Evolutionary conservation across 2,113 vertebrate genomes (phyloP).

Genomic region (Oenanthe oenanthe): DNA sequence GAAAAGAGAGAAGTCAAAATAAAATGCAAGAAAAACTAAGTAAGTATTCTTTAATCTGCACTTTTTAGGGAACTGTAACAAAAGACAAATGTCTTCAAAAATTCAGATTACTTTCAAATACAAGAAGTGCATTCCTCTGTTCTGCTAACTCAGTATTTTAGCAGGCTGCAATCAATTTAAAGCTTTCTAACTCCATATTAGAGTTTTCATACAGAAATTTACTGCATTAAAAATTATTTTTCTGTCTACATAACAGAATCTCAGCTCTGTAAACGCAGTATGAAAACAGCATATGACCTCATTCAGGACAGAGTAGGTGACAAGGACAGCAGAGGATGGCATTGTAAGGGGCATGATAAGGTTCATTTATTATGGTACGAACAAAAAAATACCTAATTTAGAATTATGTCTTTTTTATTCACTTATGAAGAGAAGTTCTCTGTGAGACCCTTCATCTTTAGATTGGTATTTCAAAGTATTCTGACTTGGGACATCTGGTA

Average conservation of each 20-base stretch:
- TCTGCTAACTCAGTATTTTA: background rate
- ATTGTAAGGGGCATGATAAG: background rate
- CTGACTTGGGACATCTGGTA: background rate
- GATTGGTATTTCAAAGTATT: background rate
- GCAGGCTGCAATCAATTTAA: background rate
- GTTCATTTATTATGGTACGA: fast-evolving
- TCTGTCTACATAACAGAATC: background rate
- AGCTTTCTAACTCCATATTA: background rate
- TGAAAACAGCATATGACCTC: background rate
- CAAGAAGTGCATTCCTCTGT: background rate
- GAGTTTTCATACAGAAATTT: background rate
- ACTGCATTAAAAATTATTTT: background rate
- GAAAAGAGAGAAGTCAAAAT: background rate
- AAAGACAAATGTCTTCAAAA: background rate
- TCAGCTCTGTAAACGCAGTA: background rate
- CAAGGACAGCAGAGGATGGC: background rate
- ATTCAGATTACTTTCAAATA: background rate
- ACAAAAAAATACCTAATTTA: background rate
- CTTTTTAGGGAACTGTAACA: background rate
- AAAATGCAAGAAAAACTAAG: background rate
- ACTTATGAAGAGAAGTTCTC: background rate
- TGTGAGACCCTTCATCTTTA: background rate
- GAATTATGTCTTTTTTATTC: background rate
- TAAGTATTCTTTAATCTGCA: background rate
- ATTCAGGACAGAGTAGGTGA: background rate